Base-by-base conservation (phyloP, 1,140 invertebrate species). In the Tribolium madens region DNA sequence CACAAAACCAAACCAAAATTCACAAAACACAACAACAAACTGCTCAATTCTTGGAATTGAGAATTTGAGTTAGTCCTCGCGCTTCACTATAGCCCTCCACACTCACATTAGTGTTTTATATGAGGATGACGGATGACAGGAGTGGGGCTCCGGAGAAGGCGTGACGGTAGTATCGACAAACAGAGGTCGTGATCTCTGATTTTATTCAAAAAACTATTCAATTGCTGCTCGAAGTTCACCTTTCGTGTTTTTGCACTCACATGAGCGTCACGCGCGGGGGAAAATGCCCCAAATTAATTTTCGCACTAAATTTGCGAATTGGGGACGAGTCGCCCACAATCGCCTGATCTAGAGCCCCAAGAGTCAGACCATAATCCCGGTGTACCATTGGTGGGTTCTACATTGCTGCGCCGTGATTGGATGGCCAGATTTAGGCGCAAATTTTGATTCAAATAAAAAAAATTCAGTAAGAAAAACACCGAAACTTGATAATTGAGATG, bases 351-450 rank as follows among this genome's bases (percentile, higher is more conserved):
- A 75, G 80, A 80, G 68, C 75, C 64, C 71, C 75, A 68, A 46
- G 47, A 71, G 77, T 81, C 79, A 81, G 72, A 53, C 81, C 79
- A 81, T 80, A 79, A 77, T 80, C 31, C 74, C 64, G 69, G 14
- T n/a, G 18, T 72, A 7, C 69, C 48, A 81, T 81, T 79, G 80
- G 80, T 15, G 12, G 26, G 36, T 77, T 73, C 52, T 50, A 74
- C 72, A 60, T 60, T 57, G 53, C 50, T 12, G 14, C 36, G 17
- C 6, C 17, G 13, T 74, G 47, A 74, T 74, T 74, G 50, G 72
- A 12, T 31, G 31, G 13, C 1, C 0, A 21, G n/a, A 31, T 47
- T 72, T 72, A 26, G 15, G 70, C 70, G 70, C 46, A 72, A 4
- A 9, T 48, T 71, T 71, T 60, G 21, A 60, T 60, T 60, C 46